Conservation (phyloP, 2,113 vertebrate genomes). For the Sylvia atricapilla region DNA sequence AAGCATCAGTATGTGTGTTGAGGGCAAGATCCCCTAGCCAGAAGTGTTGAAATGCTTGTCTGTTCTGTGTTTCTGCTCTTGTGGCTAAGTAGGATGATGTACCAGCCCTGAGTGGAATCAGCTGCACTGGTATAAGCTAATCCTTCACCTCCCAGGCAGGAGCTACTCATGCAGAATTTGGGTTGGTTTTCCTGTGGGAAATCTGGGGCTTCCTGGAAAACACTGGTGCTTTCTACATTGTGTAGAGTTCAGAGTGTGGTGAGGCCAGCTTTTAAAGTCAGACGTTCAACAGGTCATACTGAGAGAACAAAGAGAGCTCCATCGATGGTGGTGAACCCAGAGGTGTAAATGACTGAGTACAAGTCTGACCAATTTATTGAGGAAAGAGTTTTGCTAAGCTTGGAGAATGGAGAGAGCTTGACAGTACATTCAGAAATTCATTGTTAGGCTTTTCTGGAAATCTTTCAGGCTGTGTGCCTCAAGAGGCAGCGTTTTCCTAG, state of each 20-base stretch:
- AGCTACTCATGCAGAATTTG: not conserved
- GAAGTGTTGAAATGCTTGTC: conserved; percentile 50
- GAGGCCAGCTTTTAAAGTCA: not conserved
- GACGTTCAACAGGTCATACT: not conserved
- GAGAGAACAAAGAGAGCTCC: not conserved
- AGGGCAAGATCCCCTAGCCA: conserved; percentile 62
- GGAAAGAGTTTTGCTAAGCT: not conserved
- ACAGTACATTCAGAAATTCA: not conserved
- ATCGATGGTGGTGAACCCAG: not conserved
- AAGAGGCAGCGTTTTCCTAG: not conserved
- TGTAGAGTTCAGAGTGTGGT: not conserved
- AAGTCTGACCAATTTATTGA: not conserved
- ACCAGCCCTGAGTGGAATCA: not conserved
- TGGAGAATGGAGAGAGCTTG: not conserved
- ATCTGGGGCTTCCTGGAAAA: not conserved
- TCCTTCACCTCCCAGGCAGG: not conserved
- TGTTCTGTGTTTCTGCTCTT: not conserved
- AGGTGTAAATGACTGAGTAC: not conserved
- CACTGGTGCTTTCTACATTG: not conserved
- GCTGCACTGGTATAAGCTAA: not conserved
- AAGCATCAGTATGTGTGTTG: conserved; percentile 59
- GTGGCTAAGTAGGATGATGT: not conserved
- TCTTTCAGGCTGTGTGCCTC: not conserved
- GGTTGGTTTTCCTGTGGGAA: not conserved
- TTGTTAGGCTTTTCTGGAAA: not conserved